Evolutionary conservation across 1,140 invertebrate genomes (phyloP).

Genomic region (Streblospio benedicti): DNA sequence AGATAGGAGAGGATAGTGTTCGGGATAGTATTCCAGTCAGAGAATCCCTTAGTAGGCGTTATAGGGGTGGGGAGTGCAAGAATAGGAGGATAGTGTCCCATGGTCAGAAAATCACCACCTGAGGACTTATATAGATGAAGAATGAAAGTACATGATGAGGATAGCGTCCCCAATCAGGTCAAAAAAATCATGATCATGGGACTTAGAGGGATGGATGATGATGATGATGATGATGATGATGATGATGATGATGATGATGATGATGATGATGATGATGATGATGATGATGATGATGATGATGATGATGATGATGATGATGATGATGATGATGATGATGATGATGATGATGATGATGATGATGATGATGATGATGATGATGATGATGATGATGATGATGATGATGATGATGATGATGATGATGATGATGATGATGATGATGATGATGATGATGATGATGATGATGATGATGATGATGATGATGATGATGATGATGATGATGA

Average conservation of each 20-base stretch:
- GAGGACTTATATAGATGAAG: too few relatives aligned
- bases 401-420: background rate
- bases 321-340: slow-evolving; percentile 8
- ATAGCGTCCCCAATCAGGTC: background rate
- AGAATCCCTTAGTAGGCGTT: background rate
- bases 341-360: slow-evolving; percentile 7
- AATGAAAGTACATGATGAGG: background rate
- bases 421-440: background rate
- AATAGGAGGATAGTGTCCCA: too few relatives aligned
- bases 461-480: too few relatives aligned
- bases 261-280: slow-evolving; percentile 6
- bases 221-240: background rate
- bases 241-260: background rate
- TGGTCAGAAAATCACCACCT: background rate
- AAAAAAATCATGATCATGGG: background rate
- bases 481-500: too few relatives aligned
- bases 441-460: too few relatives aligned
- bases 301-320: slow-evolving; percentile 2
- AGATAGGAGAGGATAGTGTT: too few relatives aligned
- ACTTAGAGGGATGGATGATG: background rate
- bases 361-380: background rate
- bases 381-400: background rate
- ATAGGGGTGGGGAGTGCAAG: too few relatives aligned
- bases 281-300: slow-evolving; percentile 2
- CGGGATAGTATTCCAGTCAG: too few relatives aligned